phyloP scores from a whole-genome alignment of 37 sponge, comb jelly and placozoan genomes.

The Beroe forskalii region DNA sequence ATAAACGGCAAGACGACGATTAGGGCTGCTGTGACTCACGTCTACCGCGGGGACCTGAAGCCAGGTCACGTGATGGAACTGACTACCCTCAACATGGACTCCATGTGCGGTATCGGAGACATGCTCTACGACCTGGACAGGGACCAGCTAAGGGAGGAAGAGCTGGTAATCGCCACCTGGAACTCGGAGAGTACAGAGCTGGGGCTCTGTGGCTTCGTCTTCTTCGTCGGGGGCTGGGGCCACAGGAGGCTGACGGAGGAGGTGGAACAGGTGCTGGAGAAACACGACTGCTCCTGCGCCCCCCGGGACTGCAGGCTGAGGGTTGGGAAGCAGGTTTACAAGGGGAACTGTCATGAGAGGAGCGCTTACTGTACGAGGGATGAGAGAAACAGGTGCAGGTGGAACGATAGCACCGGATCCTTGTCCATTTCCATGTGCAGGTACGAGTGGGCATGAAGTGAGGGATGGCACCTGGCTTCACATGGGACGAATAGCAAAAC shows the following conservation, averaged over 20 bases:
- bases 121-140: background rate
- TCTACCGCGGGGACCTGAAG: background rate
- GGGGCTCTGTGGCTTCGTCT: conserved; percentile 20
- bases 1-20: background rate
- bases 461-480: too few relatives aligned
- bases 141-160: background rate
- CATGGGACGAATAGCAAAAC: too few relatives aligned
- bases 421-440: background rate
- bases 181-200: background rate
- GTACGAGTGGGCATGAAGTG: background rate
- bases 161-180: background rate
- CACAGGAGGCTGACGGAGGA: background rate
- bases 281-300: conserved; percentile 16
- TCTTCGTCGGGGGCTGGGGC: background rate
- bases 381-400: conserved; percentile 22
- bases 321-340: background rate
- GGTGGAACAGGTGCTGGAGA: conserved; percentile 43
- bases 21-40: background rate
- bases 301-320: background rate
- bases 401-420: background rate
- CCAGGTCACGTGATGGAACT: background rate
- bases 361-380: conserved; percentile 31
- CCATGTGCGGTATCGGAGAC: conserved; percentile 50
- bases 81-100: conserved; percentile 1
- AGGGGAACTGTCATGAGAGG: background rate